Evolutionary conservation across 1,140 invertebrate species (phyloP), one percentile per base, ranked within the genome.

Genomic region (Coelopa frigida): DNA sequence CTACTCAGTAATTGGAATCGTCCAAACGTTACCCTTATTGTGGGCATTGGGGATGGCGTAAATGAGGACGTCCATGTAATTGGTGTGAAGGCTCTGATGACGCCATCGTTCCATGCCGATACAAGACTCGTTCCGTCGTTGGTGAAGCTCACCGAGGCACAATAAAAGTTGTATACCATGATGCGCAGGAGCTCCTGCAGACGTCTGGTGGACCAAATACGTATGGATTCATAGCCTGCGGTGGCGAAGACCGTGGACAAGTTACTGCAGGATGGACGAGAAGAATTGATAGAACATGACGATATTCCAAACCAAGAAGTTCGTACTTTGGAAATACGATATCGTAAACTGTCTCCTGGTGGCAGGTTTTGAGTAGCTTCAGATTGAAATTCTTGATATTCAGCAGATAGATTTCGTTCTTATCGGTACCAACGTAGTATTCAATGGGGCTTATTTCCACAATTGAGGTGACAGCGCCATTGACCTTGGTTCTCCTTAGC

Each of bases 51-150:
- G 72, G 52, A 94, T 90, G 23, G 78, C 77, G 69, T 84, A 93
- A 42, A 91, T 81, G 1, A 87, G n/a, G 68, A 24, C 77, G 73
- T 0, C 89, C 89, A 3, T n/a, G 83, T 85, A 50, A 90, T 78
- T 1, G 89, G 87, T 1, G 85, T 87, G 60, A 91, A 93, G 4
- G 85, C 79, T 48, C 90, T 75, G 46, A 93, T 89, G 54, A 82
- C 81, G 27, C 89, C 89, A 75, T 94, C 90, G 68, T 89, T 86
- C 90, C 90, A 94, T 1, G 75, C 85, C 10, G 81, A 80, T 20
- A 91, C 71, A 51, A 93, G 83, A 40, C 78, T 80, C 57, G 80
- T 82, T 31, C 90, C 90, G 68, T 93, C 84, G 26, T 75, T 72
- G 2, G 84, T 73, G 62, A 94, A 89, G 8, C 79, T 75, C 11